Base-by-base conservation (phyloP, 2,888 invertebrate species). In the Allophyes oxyacanthae region DNA sequence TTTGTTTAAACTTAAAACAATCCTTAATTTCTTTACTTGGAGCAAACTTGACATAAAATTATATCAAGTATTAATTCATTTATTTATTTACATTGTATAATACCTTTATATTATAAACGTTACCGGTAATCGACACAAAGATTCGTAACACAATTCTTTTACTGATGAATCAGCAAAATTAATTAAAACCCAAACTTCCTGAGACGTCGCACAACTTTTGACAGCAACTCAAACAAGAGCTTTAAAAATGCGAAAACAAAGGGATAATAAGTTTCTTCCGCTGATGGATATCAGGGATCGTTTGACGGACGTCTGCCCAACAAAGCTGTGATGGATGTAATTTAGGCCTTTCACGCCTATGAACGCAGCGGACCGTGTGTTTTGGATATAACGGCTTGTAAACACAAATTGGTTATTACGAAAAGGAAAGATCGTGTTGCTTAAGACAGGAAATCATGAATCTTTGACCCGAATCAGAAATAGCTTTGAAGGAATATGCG, bases 231-330 rank as follows among this genome's bases (percentile, higher is more conserved):
- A 49, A 66, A 56, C 45, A 52, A 61, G 51, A 40, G 44, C 6
- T 20, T 66, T 46, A 67, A 62, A 65, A 67, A 56, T 50, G 56
- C 62, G 38, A 86, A 87, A 85, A 81, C 81, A 83, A 66, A 75
- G 73, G 78, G 70, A 80, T 87, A 87, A 87, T 85, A 72, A 73
- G 70, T 66, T 58, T 75, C 81, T 84, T 88, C 86, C 85, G 80
- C 57, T 59, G 72, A 66, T 58, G 77, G 83, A 82, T 84, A 75
- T 71, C 64, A 75, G 82, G 82, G 80, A 77, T 78, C 42, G 41
- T 56, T 71, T 66, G 63, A 72, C 36, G 45, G 61, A 57, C 62
- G 41, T 37, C 48, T 77, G 75, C 73, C 71, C 76, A 82, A 81
- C 83, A 62, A 80, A 76, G 70, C 66, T 71, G 68, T 69, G 74